Evolutionary conservation across 1,140 invertebrate genomes (phyloP).

Genomic region (Trissolcus basalis): DNA sequence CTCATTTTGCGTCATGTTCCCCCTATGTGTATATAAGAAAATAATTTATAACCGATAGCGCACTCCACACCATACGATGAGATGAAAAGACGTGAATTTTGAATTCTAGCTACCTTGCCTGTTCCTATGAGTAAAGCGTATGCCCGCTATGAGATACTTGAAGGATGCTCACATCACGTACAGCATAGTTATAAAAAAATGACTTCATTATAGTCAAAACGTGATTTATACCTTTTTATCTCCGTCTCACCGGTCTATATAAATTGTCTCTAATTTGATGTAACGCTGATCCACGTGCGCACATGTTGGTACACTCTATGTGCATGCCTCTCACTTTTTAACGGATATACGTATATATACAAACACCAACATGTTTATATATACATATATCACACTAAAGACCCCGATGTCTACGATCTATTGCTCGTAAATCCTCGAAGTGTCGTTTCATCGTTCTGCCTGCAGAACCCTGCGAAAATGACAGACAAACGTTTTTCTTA

Average conservation of each 20-base stretch:
- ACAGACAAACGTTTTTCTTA: not conserved
- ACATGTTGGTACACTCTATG: constrained; percentile 38
- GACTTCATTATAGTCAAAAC: constrained; percentile 28
- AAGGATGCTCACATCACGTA: constrained; percentile 41
- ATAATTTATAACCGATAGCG: constrained; percentile 30
- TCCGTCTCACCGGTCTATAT: constrained; percentile 31
- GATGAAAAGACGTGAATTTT: constrained; percentile 23
- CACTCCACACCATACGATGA: constrained; percentile 36
- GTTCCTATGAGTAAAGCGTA: constrained; percentile 19
- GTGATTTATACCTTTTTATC: constrained; percentile 14
- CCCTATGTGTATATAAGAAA: constrained; percentile 30
- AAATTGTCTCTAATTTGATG: constrained; percentile 43
- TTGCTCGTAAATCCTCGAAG: constrained; percentile 18
- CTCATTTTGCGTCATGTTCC: constrained; percentile 23
- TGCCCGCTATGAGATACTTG: constrained; percentile 22
- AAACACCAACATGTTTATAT: constrained; percentile 46
- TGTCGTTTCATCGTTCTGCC: constrained; percentile 34
- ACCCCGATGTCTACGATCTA: constrained; percentile 34
- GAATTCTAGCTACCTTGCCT: constrained; percentile 7
- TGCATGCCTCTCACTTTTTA: constrained; percentile 46
- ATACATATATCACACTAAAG: constrained; percentile 48
- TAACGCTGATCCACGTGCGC: constrained; percentile 39
- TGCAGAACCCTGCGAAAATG: constrained; percentile 45
- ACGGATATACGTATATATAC: constrained; percentile 49
- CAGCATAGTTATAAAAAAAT: constrained; percentile 45